Evolutionary conservation across 2,113 vertebrate species (phyloP).

Genomic region (Macroglossus sobrinus): DNA sequence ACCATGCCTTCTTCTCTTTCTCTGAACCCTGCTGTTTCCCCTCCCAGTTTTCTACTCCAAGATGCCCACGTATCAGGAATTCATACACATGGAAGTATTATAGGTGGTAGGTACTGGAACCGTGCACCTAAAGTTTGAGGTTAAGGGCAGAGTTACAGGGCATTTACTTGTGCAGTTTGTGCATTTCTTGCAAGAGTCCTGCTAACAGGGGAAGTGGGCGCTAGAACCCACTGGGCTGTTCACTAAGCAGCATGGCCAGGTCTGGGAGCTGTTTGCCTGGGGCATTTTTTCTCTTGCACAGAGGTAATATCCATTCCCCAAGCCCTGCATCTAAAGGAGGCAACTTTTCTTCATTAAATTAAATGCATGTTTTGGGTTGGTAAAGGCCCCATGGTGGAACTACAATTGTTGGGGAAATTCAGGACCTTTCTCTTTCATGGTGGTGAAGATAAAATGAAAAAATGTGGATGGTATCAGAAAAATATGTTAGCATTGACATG

Average conservation of each 20-base stretch:
- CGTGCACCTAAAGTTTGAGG: not conserved
- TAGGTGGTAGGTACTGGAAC: not conserved
- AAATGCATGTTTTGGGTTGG: not conserved
- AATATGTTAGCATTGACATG: not conserved
- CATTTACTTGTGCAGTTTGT: rapidly evolving
- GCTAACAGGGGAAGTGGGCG: not conserved
- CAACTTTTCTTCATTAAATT: not conserved
- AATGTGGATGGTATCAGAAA: not conserved
- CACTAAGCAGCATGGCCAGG: not conserved
- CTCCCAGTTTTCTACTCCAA: not conserved
- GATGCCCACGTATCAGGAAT: not conserved
- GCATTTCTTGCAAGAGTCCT: not conserved
- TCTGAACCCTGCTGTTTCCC: not conserved
- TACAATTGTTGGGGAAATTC: not conserved
- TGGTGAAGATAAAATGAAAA: not conserved
- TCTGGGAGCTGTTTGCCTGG: not conserved
- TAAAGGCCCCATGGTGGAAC: not conserved
- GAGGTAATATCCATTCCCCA: not conserved
- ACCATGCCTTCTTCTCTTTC: not conserved
- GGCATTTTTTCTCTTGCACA: not conserved
- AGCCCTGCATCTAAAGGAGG: not conserved
- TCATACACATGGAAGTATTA: not conserved
- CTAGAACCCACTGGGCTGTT: not conserved
- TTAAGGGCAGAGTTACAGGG: not conserved
- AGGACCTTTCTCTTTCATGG: not conserved